Conservation (phyloP, 64 coral and sea anemone genomes). For the Orbicella faveolata region DNA sequence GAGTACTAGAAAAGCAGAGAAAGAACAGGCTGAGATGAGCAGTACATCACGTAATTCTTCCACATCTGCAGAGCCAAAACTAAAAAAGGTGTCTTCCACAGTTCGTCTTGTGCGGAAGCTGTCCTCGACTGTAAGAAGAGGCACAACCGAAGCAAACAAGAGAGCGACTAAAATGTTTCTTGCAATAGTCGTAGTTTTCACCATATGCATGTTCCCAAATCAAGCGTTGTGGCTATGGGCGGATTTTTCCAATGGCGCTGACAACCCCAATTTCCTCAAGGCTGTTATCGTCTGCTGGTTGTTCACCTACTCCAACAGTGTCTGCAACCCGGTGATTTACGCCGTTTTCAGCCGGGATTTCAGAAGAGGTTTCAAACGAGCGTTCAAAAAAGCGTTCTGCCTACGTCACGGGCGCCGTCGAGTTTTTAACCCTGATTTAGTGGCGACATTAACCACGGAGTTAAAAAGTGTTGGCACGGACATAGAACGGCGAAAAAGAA, state of each 20-base stretch:
- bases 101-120: slow-evolving; percentile 7
- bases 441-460: background rate
- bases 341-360: slow-evolving; percentile 78
- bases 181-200: slow-evolving; percentile 64
- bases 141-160: slow-evolving; percentile 49
- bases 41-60: background rate
- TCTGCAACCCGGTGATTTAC: slow-evolving; percentile 85
- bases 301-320: slow-evolving; percentile 82
- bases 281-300: slow-evolving; percentile 73
- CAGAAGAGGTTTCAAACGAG: slow-evolving; percentile 63
- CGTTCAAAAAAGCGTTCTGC: slow-evolving; percentile 6
- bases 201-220: slow-evolving; percentile 82
- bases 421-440: background rate
- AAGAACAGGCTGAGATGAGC: slow-evolving; percentile 4
- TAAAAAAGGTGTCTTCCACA: slow-evolving; percentile 1
- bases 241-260: slow-evolving; percentile 43
- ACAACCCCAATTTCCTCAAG: slow-evolving; percentile 40
- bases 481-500: background rate
- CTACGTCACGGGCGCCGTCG: background rate
- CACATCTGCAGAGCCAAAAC: background rate
- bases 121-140: slow-evolving; percentile 10
- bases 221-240: slow-evolving; percentile 84
- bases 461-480: background rate
- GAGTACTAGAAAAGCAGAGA: background rate
- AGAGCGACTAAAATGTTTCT: slow-evolving; percentile 88